Evolutionary conservation across 37 sponge, comb jelly and placozoan genomes (phyloP).

Genomic region (Mnemiopsis leidyi): DNA sequence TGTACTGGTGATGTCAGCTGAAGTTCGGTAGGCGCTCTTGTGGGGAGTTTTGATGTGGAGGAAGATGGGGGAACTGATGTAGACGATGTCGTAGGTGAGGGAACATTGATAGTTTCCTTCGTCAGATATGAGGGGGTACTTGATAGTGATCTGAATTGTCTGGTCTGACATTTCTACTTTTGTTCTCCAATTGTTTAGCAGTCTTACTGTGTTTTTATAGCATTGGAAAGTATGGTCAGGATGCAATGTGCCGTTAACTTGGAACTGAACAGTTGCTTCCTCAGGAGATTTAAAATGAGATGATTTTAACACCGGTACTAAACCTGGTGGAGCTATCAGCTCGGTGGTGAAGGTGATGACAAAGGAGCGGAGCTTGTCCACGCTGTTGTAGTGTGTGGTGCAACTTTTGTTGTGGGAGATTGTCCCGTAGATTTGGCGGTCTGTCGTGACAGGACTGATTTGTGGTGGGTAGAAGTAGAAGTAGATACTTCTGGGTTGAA

Average conservation of each 20-base stretch:
- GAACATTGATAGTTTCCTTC: conserved; percentile 43
- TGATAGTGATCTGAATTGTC: neutral
- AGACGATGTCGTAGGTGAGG: neutral
- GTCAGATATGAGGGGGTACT: conserved; percentile 1
- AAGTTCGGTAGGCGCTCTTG: neutral
- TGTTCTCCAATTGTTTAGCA: neutral
- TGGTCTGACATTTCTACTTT: neutral
- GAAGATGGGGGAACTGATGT: neutral
- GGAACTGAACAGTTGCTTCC: neutral
- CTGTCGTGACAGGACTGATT: neutral
- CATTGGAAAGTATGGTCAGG: neutral
- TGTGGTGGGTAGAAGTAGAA: neutral
- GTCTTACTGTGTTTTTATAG: neutral
- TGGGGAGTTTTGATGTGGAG: neutral
- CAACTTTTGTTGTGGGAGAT: conserved; percentile 17
- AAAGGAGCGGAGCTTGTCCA: neutral
- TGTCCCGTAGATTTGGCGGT: neutral
- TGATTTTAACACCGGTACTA: neutral
- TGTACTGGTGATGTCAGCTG: neutral
- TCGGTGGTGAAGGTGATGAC: neutral
- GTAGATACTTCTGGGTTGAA: neutral
- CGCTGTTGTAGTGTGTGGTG: conserved; percentile 10
- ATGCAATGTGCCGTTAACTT: neutral
- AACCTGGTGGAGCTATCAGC: neutral
- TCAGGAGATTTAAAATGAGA: neutral